Evolutionary conservation across 1,140 invertebrate genomes (phyloP).

Genomic region (Macrobrachium nipponense): DNA sequence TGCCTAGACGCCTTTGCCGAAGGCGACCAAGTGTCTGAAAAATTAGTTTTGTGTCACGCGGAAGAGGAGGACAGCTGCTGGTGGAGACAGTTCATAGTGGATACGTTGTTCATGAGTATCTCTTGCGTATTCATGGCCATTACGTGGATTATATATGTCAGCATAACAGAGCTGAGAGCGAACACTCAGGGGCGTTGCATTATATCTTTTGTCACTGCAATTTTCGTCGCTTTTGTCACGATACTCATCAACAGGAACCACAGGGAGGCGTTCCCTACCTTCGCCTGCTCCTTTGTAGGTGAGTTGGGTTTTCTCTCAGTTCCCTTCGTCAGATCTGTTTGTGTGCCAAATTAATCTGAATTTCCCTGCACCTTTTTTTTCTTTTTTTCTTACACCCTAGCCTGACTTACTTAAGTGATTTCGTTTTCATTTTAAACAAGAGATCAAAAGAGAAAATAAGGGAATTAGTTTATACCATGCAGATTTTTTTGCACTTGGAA

Average conservation of each 20-base stretch:
- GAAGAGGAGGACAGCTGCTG: background rate
- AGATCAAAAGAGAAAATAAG: no score
- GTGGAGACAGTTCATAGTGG: conserved; percentile 20
- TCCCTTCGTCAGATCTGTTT: background rate
- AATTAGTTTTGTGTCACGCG: background rate
- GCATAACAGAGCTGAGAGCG: background rate
- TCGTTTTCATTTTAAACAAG: no score
- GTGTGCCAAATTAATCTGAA: no score
- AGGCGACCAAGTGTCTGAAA: background rate
- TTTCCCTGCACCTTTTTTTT: no score
- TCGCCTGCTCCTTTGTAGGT: conserved; percentile 5
- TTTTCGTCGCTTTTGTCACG: conserved; percentile 19
- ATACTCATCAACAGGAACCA: background rate
- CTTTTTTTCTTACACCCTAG: background rate
- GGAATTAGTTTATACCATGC: no score
- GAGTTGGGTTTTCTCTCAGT: no score
- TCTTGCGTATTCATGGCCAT: conserved; percentile 19
- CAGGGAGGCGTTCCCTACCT: background rate
- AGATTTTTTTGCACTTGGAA: no score
- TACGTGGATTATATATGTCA: conserved; percentile 29
- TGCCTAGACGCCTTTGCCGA: background rate
- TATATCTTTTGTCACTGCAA: conserved; percentile 30
- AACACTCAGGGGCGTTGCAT: conserved; percentile 16
- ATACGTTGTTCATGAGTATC: conserved; percentile 7
- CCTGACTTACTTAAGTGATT: no score